Evolutionary conservation across 2,113 vertebrate species (phyloP).

Genomic region (Pipa parva): DNA sequence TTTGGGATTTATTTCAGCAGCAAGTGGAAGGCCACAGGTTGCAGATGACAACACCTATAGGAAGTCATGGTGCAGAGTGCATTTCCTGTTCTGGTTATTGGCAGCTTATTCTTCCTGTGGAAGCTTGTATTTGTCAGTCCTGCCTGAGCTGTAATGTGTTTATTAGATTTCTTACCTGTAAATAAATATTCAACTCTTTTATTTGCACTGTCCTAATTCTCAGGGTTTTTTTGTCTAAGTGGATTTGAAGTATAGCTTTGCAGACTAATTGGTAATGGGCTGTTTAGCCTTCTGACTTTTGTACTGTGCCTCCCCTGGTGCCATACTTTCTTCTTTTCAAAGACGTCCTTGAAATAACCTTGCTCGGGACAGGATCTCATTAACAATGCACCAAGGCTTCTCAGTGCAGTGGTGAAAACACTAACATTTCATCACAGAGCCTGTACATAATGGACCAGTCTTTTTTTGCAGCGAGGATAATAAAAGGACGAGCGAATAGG

Average conservation of each 20-base stretch:
- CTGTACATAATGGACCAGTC: background rate
- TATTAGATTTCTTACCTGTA: no score
- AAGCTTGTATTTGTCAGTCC: background rate
- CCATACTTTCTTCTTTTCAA: background rate
- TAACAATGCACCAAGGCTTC: slow-evolving; percentile 13
- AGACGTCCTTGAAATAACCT: slow-evolving; percentile 21
- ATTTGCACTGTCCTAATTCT: no score
- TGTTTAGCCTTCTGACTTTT: no score
- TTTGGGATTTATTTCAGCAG: no score
- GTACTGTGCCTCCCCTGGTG: background rate
- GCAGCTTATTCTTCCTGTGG: slow-evolving; percentile 38
- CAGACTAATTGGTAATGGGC: no score
- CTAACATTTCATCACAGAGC: background rate
- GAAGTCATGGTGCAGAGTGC: background rate
- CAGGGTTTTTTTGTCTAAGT: no score
- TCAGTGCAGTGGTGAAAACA: slow-evolving; percentile 1
- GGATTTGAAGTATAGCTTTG: no score
- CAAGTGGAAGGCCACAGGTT: no score
- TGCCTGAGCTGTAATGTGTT: no score
- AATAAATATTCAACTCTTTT: background rate
- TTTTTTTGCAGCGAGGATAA: background rate
- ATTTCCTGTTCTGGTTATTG: background rate
- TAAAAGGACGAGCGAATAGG: background rate
- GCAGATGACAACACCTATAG: no score
- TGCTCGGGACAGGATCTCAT: slow-evolving; percentile 5